A percentile compares a stretch with the other conserved stretches of the same genome.
phyloP scores from a whole-genome alignment of 2,113 vertebrate species.

The Hyperopisus bebe region DNA sequence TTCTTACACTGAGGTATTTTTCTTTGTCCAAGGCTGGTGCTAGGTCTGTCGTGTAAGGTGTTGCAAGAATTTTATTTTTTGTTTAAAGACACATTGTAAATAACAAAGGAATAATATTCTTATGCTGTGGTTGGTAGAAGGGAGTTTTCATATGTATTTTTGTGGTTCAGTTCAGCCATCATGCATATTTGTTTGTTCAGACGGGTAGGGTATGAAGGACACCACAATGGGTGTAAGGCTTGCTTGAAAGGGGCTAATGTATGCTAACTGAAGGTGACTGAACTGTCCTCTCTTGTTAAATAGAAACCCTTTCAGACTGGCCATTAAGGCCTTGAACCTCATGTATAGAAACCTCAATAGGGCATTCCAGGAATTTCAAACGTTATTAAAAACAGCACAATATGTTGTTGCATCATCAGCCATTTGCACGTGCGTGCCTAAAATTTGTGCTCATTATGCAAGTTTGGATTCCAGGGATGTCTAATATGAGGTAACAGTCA shows the following conservation, averaged over 20 bases:
- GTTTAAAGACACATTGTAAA: neutral
- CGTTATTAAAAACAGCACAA: neutral
- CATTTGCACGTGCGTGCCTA: neutral
- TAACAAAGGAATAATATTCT: neutral
- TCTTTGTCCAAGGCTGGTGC: neutral
- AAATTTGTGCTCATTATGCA: neutral
- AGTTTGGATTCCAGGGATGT: neutral
- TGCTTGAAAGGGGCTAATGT: too few species aligned
- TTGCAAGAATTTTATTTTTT: neutral
- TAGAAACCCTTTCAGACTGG: neutral
- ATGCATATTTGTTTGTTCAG: neutral
- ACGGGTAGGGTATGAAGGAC: neutral
- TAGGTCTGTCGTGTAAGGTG: neutral
- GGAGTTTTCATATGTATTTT: neutral
- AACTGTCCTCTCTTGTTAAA: conserved; percentile 24
- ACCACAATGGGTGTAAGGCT: neutral
- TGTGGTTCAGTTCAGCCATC: neutral
- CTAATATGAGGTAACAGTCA: neutral
- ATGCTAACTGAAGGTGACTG: conserved; percentile 41
- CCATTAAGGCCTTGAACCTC: neutral
- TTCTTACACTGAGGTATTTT: neutral
- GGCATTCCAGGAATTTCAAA: neutral
- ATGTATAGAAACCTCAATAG: neutral
- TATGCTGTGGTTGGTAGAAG: neutral
- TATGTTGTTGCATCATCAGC: neutral